phyloP scores from a whole-genome alignment of 2,888 invertebrate species.

The Gymnosoma rotundatum region DNA sequence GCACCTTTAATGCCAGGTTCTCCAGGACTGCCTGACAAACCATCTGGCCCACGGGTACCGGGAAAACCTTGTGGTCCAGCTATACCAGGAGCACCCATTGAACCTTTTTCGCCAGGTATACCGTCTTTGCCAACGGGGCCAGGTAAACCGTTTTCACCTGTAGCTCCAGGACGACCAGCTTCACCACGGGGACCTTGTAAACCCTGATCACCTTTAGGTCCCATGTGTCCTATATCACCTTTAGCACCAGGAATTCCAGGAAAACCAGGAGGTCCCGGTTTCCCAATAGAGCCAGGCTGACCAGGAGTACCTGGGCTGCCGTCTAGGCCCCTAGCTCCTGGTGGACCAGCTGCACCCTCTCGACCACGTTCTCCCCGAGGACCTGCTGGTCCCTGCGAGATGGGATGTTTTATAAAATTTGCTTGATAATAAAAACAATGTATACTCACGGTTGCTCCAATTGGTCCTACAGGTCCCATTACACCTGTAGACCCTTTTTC shows the following conservation, averaged over 20 bases:
- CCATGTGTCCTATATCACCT: constrained; percentile 89
- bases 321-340: constrained; percentile 90
- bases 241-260: constrained; percentile 91
- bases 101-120: constrained; percentile 90
- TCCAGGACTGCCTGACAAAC: constrained; percentile 88
- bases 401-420: no score
- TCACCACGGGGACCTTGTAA: constrained; percentile 92
- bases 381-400: constrained; percentile 88
- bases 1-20: constrained; percentile 89
- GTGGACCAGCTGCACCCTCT: constrained; percentile 90
- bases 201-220: constrained; percentile 92
- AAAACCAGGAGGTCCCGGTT: constrained; percentile 92
- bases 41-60: constrained; percentile 90
- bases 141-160: constrained; percentile 89
- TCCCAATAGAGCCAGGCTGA: constrained; percentile 88
- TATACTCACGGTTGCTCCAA: constrained; percentile 83
- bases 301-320: constrained; percentile 89
- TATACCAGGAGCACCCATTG: constrained; percentile 87
- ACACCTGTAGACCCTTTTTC: constrained; percentile 89
- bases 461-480: constrained; percentile 88
- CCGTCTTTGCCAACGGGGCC: constrained; percentile 92
- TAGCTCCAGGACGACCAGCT: constrained; percentile 89
- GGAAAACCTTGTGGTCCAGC: constrained; percentile 92
- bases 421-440: neutral
- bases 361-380: constrained; percentile 92